Evolutionary conservation across 2,113 vertebrate species (phyloP), one percentile per base, ranked within the genome.

Genomic region (Anhinga anhinga): DNA sequence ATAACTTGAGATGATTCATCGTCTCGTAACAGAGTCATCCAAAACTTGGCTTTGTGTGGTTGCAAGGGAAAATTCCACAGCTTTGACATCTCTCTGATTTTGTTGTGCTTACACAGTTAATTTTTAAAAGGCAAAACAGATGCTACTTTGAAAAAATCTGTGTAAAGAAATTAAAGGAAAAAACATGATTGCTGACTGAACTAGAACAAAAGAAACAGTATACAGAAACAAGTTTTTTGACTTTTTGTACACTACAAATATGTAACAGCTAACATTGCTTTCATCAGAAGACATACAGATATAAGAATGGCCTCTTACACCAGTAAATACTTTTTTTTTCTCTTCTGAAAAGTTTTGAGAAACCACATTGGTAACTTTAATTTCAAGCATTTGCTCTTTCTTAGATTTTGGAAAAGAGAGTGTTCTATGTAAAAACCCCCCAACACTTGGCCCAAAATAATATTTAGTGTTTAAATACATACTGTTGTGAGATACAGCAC

Each of bases 21-120:
- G 7, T 94, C 93, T 96, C 5, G 0, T 65, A 95, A 73, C 26
- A 59, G 67, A 91, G 47, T 89, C 56, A 79, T 87, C 81, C 45
- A 73, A 95, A 91, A 82, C 74, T 94, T 87, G 91, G 86, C 78
- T 13, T 89, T 77, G 66, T 91, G 89, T 77, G 55, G 66, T 30
- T 96, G 78, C 53, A 94, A 93, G 50, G 93, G 78, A 96, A 96
- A 95, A 93, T 96, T 94, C 97, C 94, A 94, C 94, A 95, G 94
- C 84, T 97, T 97, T 97, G 96, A 95, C 95, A 96, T 92, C 50
- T 90, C 71, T 92, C 58, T 86, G 92, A 89, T 93, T 93, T 94
- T 97, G 91, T 97, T 97, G 78, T 96, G 71, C 95, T 97, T 95
- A 90, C 87, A 95, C 89, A 85, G 88, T 97, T 97, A 97, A 95